These are phyloP conservation scores for Sphyrna mokarran DNA, from an alignment of 2,113 vertebrate genomes.

Conservation along the genomic window DNA sequence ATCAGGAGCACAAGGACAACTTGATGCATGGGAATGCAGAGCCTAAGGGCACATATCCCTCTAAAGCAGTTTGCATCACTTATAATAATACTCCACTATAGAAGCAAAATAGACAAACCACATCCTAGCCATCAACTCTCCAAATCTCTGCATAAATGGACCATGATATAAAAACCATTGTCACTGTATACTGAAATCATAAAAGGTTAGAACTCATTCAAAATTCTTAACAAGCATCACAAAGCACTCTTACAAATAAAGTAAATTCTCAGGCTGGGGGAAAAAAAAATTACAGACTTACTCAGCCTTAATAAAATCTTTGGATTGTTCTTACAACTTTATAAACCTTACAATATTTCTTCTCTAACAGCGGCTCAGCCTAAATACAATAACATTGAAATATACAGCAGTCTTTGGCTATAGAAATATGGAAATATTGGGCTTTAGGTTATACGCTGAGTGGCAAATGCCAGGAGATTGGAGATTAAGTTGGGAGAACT, in stretches of 20 bases:
- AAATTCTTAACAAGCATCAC: not conserved
- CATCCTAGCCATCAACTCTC: slow-evolving; percentile 38
- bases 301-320: not conserved
- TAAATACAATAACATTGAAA: not conserved
- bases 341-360: not conserved
- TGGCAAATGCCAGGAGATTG: not conserved
- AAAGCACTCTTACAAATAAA: not conserved
- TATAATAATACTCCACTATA: slow-evolving; percentile 37
- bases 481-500: not conserved
- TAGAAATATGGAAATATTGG: not conserved
- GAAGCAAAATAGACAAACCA: not conserved
- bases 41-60: slow-evolving; percentile 42
- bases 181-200: not conserved
- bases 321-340: not conserved
- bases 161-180: not conserved
- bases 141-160: not conserved
- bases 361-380: too few relatives aligned
- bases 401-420: not conserved
- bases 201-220: not conserved
- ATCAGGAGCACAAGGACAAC: slow-evolving; percentile 48
- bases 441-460: not conserved
- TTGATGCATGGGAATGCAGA: slow-evolving; percentile 42
- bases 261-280: not conserved
- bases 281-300: not conserved
- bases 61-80: slow-evolving; percentile 22